Evolutionary conservation across 2,113 vertebrate species (phyloP).

Genomic region (Polypterus bichir): DNA sequence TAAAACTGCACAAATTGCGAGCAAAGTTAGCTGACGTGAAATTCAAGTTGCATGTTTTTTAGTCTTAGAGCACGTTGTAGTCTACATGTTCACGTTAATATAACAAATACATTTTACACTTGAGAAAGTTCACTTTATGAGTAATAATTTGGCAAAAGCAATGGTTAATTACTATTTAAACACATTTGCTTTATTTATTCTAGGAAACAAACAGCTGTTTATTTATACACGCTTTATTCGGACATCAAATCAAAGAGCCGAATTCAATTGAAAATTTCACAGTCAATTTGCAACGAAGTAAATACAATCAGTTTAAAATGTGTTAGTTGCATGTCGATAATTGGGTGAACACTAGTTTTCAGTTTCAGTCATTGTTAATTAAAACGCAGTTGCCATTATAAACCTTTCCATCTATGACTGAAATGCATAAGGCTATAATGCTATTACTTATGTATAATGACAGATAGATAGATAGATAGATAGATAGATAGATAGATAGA

Average conservation of each 20-base stretch:
- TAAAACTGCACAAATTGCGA: not conserved
- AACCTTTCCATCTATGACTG: too few species aligned
- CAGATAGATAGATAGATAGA: too few species aligned
- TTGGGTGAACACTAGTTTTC: not conserved
- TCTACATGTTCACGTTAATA: not conserved
- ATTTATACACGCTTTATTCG: not conserved
- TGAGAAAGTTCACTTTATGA: not conserved
- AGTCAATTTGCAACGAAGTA: not conserved
- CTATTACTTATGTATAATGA: too few species aligned
- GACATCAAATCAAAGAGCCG: not conserved
- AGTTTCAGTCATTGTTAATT: not conserved
- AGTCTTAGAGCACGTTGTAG: not conserved
- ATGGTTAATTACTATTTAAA: not conserved
- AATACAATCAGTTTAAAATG: slow-evolving; percentile 1
- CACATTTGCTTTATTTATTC: not conserved
- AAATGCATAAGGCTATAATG: too few species aligned
- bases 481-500: too few species aligned
- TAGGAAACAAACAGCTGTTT: not conserved
- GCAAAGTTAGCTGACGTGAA: not conserved
- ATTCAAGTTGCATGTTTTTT: not conserved
- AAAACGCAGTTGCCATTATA: too few species aligned
- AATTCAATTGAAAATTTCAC: not conserved
- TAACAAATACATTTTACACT: not conserved
- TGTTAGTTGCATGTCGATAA: not conserved
- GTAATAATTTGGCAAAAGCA: not conserved